A percentile compares a stretch with the other conserved stretches of the same genome.
Conservation (phyloP, 2,888 invertebrate genomes). For the Chromoteleia sp. region DNA sequence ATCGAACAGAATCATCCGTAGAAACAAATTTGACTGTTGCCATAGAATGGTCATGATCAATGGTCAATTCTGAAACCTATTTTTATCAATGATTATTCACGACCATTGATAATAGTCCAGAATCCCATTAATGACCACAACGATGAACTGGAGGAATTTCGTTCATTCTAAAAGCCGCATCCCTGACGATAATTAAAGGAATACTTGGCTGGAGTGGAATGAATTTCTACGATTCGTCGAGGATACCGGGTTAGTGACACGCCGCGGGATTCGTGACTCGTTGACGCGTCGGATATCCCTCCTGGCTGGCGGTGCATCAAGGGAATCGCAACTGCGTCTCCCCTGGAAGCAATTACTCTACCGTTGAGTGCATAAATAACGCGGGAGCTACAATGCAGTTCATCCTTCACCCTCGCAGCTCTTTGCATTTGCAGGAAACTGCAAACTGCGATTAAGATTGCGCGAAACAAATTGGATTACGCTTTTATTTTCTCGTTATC, state of each 20-base stretch:
- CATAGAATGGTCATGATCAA: too few species aligned
- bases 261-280: conserved; percentile 46
- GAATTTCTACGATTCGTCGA: conserved; percentile 33
- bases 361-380: conserved; percentile 63
- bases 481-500: conserved; percentile 6
- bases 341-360: conserved; percentile 65
- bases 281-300: conserved; percentile 48
- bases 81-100: not conserved
- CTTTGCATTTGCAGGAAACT: conserved; percentile 55
- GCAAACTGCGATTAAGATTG: conserved; percentile 21
- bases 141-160: conserved; percentile 12
- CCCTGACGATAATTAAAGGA: conserved; percentile 32
- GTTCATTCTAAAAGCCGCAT: conserved; percentile 11
- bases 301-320: conserved; percentile 60
- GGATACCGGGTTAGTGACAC: conserved; percentile 50
- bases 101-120: conserved; percentile 1
- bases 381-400: conserved; percentile 42
- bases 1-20: too few species aligned
- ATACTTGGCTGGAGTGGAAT: not conserved
- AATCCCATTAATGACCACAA: not conserved
- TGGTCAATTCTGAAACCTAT: too few species aligned
- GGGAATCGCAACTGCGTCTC: conserved; percentile 57
- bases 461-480: conserved; percentile 28
- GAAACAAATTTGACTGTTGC: too few species aligned
- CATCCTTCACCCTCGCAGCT: conserved; percentile 24